Evolutionary conservation across 2,888 invertebrate genomes (phyloP).

Genomic region (Lacanobia oleracea): DNA sequence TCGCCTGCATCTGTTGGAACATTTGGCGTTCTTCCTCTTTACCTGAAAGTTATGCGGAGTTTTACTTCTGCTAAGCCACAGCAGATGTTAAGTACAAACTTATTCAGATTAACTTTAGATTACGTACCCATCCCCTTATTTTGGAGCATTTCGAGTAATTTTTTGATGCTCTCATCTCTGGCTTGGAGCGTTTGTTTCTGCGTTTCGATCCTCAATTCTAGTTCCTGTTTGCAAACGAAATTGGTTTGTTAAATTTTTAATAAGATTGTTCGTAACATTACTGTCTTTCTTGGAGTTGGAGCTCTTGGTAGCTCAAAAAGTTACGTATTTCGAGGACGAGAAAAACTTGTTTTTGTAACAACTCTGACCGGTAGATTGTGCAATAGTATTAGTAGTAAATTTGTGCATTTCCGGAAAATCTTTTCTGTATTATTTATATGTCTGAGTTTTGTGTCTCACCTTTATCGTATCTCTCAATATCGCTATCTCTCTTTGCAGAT

Average conservation of each 20-base stretch:
- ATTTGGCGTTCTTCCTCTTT: conserved; percentile 99
- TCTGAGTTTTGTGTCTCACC: conserved; percentile 83
- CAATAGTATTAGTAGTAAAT: conserved; percentile 4
- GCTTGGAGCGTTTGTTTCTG: conserved; percentile 99
- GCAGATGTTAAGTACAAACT: conserved; percentile 47
- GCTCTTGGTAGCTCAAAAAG: conserved; percentile 13
- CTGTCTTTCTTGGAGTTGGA: conserved; percentile 17
- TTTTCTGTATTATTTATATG: background rate
- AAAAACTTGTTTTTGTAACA: conserved; percentile 8
- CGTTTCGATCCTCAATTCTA: conserved; percentile 98
- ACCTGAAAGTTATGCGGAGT: conserved; percentile 91
- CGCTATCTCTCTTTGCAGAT: conserved; percentile 97
- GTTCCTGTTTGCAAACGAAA: conserved; percentile 92
- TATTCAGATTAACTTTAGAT: conserved; percentile 44
- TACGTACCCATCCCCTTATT: conserved; percentile 98
- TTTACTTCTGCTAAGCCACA: conserved; percentile 81
- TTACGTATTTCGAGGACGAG: conserved; percentile 10
- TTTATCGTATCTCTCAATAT: conserved; percentile 98
- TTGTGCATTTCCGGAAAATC: background rate
- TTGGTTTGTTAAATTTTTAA: conserved; percentile 54
- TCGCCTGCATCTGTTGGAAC: conserved; percentile 99
- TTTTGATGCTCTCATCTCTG: conserved; percentile 99
- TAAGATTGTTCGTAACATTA: conserved; percentile 37
- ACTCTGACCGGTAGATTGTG: background rate
- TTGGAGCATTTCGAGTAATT: conserved; percentile 99